phyloP scores from a whole-genome alignment of 2,888 invertebrate genomes.

The Eucera pruinosa region DNA sequence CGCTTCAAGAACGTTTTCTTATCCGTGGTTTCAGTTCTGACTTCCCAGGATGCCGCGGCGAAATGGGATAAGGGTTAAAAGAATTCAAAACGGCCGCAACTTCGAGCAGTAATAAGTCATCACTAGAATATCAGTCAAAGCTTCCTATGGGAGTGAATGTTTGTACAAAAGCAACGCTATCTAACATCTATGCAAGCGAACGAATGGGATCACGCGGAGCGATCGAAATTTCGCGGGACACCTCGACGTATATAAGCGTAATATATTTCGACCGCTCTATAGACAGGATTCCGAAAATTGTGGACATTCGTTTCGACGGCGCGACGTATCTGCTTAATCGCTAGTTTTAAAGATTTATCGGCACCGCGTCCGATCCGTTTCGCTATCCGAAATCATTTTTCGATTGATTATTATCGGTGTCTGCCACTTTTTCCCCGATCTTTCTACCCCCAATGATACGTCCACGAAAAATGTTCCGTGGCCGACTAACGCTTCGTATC shows the following conservation, averaged over 20 bases:
- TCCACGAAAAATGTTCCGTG: slow-evolving; percentile 25
- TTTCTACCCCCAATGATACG: not conserved
- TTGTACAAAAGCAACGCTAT: slow-evolving; percentile 31
- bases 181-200: not conserved
- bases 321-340: slow-evolving; percentile 73
- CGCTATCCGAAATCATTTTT: slow-evolving; percentile 65
- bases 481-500: slow-evolving; percentile 8
- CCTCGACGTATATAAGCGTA: slow-evolving; percentile 43
- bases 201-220: slow-evolving; percentile 20
- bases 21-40: no score
- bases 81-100: no score
- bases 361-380: slow-evolving; percentile 43
- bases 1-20: no score
- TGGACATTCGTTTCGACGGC: slow-evolving; percentile 56
- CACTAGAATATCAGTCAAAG: slow-evolving; percentile 9
- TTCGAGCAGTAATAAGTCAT: no score
- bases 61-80: no score
- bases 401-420: slow-evolving; percentile 68
- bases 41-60: no score
- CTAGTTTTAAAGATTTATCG: slow-evolving; percentile 66
- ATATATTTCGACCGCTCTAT: slow-evolving; percentile 41
- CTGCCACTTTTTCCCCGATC: slow-evolving; percentile 19
- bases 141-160: slow-evolving; percentile 23
- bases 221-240: slow-evolving; percentile 39
- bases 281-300: slow-evolving; percentile 57